Base-by-base conservation (phyloP, 2,113 vertebrate genomes). In the Tenebrosternarchus preto region DNA sequence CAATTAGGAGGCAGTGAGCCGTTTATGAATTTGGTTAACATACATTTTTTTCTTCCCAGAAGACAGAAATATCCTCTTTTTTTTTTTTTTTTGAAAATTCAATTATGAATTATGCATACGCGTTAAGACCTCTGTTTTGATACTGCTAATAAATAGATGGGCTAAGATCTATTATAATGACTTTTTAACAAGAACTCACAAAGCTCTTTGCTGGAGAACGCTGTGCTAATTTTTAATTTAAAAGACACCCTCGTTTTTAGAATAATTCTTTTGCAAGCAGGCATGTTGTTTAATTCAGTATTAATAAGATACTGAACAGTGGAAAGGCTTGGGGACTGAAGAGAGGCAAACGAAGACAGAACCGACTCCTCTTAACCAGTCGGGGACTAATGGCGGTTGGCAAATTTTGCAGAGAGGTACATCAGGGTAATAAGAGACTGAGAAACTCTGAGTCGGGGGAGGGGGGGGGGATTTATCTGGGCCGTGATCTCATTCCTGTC, bases 241-340 rank as follows among this genome's bases (percentile, higher is more conserved):
- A 89, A 9, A 89, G 82, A 81, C 86, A 88, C 87, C 66, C 79
- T 85, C 66, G 25, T 77, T 78, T 78, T 90, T 86, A 85, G 17
- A 73, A 68, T 64, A 82, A 81, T 88, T 88, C 90, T 84, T 86
- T 88, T 78, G 78, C 46, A 57, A 84, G 85, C 67, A 77, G 87
- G 85, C 82, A 85, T 89, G 90, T 88, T 89, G 85, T 85, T 90
- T 89, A 87, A 90, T 92, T 91, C 84, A 89, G 87, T 89, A 90
- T 92, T 90, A 92, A 92, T 89, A 90, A 86, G 87, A 90, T 90
- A 88, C 87, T 90, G 89, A 91, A 91, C 88, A 87, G 88, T 83
- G 60, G 82, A 89, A 89, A n/a, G 84, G 88, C 57, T 76, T 73
- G 85, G 87, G 85, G 88, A 90, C 80, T 91, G 83, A 76, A 75